Evolutionary conservation across 92 coral and sea anemone genomes (phyloP), one percentile per base, ranked within the genome.

Genomic region (Hydrozoanthus gracilis): DNA sequence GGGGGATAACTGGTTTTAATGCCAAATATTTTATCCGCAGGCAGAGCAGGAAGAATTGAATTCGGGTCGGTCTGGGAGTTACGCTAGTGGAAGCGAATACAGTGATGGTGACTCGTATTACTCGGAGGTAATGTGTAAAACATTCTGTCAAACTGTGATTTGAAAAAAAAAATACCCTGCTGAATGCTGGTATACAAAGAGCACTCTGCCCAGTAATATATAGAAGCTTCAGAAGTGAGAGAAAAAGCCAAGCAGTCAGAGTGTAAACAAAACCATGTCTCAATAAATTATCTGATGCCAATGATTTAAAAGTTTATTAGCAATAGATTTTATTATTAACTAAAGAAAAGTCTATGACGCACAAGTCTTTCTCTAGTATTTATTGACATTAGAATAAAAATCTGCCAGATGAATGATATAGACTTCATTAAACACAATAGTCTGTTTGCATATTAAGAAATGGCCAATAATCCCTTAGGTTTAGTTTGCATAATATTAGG

Each of bases 71-170:
- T 91, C 98, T 16, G 99, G 99, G 51, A 96, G 99, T 76, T 96
- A 91, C 68, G 87, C 92, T 67, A 96, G 99, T 78, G 99, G 96
- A 6, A 93, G 94, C 64, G 98, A 94, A 16, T 96, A 93, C 85
- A 95, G 98, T 39, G 93, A 95, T 76, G 99, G 99, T 14, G 99
- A 96, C 60, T 94, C 95, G 4, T 96, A 87, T 79, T 50, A 75
- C 44, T 91, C 99, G 10, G 99, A 96, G 99, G 99, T 96, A 86
- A 20, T 14, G 60, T 62, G 15, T 61, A 8, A 60, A 8, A 18
- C 3, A 65, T 15, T 20, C 35, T 48, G 44, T 80, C 51, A 79
- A 68, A 69, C 27, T 61, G 46, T 45, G n/a, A 54, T 49, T 73
- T 87, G 13, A 44, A 4, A 10, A 11, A 15, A 4, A 17, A 46